Conservation (phyloP, 1,140 invertebrate genomes). For the Ooceraea biroi region DNA sequence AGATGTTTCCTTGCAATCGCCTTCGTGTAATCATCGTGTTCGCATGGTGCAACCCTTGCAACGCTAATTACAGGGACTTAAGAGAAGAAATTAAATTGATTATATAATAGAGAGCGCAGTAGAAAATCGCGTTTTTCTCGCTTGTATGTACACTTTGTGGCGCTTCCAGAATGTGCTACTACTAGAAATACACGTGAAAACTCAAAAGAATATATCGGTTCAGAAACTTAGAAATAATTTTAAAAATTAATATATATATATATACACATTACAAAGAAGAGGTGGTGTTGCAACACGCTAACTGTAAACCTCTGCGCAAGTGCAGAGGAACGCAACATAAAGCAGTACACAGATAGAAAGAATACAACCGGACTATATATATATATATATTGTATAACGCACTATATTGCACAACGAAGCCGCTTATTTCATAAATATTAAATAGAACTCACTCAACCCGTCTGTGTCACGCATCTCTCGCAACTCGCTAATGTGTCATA, state of each 20-base stretch:
- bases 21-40: not conserved
- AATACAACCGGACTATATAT: constrained; percentile 22
- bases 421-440: constrained; percentile 14
- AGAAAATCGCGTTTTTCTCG: constrained; percentile 21
- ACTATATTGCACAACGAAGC: not conserved
- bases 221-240: not conserved
- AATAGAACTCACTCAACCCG: not conserved
- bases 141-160: constrained; percentile 19
- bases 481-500: no score
- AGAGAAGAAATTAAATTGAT: constrained; percentile 38
- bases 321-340: not conserved
- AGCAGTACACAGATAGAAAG: not conserved
- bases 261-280: not conserved
- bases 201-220: not conserved
- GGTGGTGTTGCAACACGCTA: not conserved
- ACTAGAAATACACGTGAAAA: not conserved
- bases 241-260: not conserved
- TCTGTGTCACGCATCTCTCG: no score
- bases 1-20: not conserved
- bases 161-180: not conserved
- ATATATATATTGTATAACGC: constrained; percentile 22
- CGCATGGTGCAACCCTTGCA: no score
- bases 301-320: not conserved
- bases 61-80: not conserved
- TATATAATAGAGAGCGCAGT: constrained; percentile 1